Percentiles rank a stretch among this genome's conserved stretches.
Evolutionary conservation across 2,113 vertebrate genomes (phyloP).

Genomic region (Nothobranchius furzeri): DNA sequence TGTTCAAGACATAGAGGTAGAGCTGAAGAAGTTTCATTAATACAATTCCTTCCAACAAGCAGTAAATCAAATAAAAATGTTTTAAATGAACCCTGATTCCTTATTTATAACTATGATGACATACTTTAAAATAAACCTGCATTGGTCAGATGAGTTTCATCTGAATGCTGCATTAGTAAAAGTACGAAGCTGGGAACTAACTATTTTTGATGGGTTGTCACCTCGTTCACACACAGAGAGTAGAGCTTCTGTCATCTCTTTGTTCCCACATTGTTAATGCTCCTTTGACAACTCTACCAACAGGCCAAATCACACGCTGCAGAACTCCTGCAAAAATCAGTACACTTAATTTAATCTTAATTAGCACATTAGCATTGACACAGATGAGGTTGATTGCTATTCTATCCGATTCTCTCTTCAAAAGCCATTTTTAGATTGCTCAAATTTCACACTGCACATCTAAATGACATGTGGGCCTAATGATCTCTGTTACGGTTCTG

Average conservation of each 20-base stretch:
- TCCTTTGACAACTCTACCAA: constrained; percentile 9
- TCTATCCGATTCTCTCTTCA: not conserved
- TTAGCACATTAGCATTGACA: constrained; percentile 36
- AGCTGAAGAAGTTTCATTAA: no score
- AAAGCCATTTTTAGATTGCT: constrained; percentile 28
- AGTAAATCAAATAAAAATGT: no score
- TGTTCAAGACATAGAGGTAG: no score
- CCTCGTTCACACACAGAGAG: constrained; percentile 6
- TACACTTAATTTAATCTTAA: constrained; percentile 60
- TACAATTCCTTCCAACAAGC: no score
- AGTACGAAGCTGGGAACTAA: not conserved
- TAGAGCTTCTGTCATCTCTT: constrained; percentile 22
- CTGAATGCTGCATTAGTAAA: constrained; percentile 9
- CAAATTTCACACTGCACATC: constrained; percentile 31
- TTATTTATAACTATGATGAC: no score
- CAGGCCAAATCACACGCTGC: constrained; percentile 28
- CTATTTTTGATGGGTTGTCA: constrained; percentile 1
- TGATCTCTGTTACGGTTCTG: constrained; percentile 33
- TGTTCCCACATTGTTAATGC: constrained; percentile 10
- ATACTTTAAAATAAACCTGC: not conserved
- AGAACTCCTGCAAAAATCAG: constrained; percentile 42
- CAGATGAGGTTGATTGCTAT: constrained; percentile 18
- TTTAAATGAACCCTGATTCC: no score
- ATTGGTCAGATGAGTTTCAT: not conserved
- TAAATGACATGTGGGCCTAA: constrained; percentile 40